Conservation (phyloP, 2,113 vertebrate species). For the Boleophthalmus pectinirostris region DNA sequence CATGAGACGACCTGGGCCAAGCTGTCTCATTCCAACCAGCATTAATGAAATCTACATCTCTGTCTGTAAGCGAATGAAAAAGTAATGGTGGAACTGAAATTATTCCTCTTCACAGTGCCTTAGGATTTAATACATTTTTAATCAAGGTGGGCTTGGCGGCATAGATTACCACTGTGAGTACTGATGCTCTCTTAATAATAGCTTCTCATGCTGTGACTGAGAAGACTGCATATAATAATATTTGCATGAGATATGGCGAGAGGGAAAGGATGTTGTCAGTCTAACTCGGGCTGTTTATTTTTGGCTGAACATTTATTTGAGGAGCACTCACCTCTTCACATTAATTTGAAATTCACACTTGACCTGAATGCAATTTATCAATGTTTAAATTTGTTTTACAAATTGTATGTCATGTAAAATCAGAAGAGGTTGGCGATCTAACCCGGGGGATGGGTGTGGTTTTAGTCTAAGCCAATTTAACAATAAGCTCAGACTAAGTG, state of each 20-base stretch:
- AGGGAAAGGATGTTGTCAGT: constrained; percentile 52
- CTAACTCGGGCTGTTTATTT: constrained; percentile 49
- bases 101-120: constrained; percentile 75
- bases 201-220: constrained; percentile 58
- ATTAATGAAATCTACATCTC: constrained; percentile 77
- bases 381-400: constrained; percentile 45
- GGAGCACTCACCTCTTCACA: constrained; percentile 50
- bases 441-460: constrained; percentile 61
- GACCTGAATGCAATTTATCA: constrained; percentile 1
- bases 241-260: constrained; percentile 71
- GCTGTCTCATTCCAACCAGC: constrained; percentile 63
- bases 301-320: constrained; percentile 25
- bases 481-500: constrained; percentile 70
- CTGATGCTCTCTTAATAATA: constrained; percentile 70
- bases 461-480: constrained; percentile 72
- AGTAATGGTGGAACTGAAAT: constrained; percentile 74
- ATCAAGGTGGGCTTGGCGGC: constrained; percentile 72
- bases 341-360: constrained; percentile 27
- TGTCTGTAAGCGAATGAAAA: constrained; percentile 74
- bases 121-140: constrained; percentile 77
- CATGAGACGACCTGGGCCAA: constrained; percentile 66
- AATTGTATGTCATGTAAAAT: constrained; percentile 51
- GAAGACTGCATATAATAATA: constrained; percentile 56
- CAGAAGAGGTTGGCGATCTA: constrained; percentile 46
- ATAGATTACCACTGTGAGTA: constrained; percentile 72